A percentile compares a stretch with the other conserved stretches of the same genome.
Evolutionary conservation across 2,797 vertebrate genomes (phyloP).

Genomic region (Periparus ater): DNA sequence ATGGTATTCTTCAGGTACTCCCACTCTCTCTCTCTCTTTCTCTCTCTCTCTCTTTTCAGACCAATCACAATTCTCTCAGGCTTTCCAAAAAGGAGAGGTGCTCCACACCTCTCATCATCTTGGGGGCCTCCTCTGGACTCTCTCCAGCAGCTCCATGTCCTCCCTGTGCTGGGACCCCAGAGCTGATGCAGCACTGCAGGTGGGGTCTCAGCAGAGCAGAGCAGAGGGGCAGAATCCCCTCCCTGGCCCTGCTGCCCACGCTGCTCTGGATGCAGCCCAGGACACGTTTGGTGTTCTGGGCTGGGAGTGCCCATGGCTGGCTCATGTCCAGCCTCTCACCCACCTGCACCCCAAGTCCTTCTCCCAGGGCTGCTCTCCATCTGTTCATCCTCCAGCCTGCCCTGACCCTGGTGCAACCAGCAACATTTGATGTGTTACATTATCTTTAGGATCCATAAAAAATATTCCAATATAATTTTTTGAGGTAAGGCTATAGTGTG

Average conservation of each 20-base stretch:
- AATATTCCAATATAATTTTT: neutral
- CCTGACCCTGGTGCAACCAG: neutral
- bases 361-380: rapidly evolving
- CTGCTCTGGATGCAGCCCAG: neutral
- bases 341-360: neutral
- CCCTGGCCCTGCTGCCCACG: rapidly evolving
- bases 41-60: neutral
- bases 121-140: neutral
- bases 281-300: rapidly evolving
- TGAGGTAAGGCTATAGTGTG: neutral
- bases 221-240: neutral
- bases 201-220: neutral
- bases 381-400: rapidly evolving
- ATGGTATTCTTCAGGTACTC: no score
- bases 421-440: neutral
- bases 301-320: rapidly evolving
- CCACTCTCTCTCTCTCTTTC: neutral
- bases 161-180: neutral
- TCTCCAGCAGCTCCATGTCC: rapidly evolving
- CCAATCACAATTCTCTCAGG: rapidly evolving
- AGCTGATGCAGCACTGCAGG: neutral
- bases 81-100: neutral
- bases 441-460: neutral
- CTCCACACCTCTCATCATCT: neutral
- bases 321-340: neutral